Percentiles rank a stretch among this genome's conserved stretches.
These are phyloP conservation scores for Polylopha cassiicola DNA, from an alignment of 2,888 invertebrate genomes.

Conservation along the genomic window DNA sequence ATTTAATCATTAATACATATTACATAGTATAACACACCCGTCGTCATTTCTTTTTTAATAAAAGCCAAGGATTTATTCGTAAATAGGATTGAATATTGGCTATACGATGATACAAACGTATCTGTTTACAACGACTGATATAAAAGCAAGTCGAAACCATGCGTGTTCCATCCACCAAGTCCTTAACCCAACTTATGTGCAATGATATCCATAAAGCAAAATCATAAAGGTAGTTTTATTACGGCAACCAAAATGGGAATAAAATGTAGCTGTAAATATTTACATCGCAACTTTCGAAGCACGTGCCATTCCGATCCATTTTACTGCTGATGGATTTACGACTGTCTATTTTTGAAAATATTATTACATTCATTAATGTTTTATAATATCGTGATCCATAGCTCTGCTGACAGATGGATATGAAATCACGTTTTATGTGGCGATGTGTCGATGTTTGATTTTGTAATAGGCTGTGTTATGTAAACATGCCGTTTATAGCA, in stretches of 20 bases:
- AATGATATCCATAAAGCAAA: constrained; percentile 27
- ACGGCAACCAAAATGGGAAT: constrained; percentile 38
- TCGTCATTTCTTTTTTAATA: too few species aligned
- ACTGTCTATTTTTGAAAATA: constrained; percentile 48
- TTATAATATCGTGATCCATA: constrained; percentile 9
- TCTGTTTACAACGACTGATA: too few species aligned
- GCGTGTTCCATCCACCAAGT: constrained; percentile 10
- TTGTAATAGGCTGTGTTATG: too few species aligned
- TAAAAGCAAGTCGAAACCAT: too few species aligned
- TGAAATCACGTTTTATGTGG: constrained; percentile 9
- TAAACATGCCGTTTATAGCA: too few species aligned
- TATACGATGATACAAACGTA: too few species aligned
- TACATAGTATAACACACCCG: too few species aligned
- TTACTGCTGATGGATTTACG: constrained; percentile 63
- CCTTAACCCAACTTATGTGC: constrained; percentile 19
- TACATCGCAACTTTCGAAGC: constrained; percentile 48
- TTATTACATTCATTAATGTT: constrained; percentile 18
- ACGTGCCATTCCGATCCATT: constrained; percentile 51
- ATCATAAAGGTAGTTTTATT: constrained; percentile 37
- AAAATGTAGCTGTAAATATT: constrained; percentile 59
- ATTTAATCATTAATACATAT: too few species aligned
- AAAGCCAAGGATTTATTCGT: too few species aligned
- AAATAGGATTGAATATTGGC: too few species aligned
- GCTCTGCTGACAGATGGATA: constrained; percentile 4
- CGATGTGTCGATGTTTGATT: background rate